Percentiles rank a stretch among this genome's conserved stretches.
Evolutionary conservation across 35 echinoderm and acorn worm species (phyloP).

Genomic region (Patiria miniata): DNA sequence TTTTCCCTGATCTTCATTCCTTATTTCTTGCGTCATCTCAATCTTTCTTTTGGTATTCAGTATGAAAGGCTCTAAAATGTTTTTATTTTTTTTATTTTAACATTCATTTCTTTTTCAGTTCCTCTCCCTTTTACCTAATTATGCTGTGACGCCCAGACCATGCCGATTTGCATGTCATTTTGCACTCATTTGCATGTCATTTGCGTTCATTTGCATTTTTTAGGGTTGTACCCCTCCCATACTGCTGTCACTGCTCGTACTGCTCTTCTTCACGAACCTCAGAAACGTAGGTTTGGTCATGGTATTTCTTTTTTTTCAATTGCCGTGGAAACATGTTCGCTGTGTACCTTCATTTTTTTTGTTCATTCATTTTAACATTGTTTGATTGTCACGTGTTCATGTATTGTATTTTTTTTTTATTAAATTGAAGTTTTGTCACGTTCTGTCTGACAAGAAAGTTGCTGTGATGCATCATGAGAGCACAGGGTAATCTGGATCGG

Average conservation of each 20-base stretch:
- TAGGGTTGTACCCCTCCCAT: conserved; percentile 11
- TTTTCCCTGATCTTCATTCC: too few relatives aligned
- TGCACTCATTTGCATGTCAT: conserved; percentile 16
- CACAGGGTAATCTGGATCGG: too few relatives aligned
- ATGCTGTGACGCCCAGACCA: too few relatives aligned
- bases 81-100: too few relatives aligned
- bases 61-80: too few relatives aligned
- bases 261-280: conserved; percentile 16
- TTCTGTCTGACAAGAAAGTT: not conserved
- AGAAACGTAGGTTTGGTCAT: conserved; percentile 12
- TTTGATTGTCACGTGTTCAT: not conserved
- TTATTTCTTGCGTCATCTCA: too few relatives aligned
- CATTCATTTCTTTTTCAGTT: too few relatives aligned
- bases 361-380: conserved; percentile 5
- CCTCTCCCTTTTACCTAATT: too few relatives aligned
- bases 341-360: not conserved
- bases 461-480: too few relatives aligned
- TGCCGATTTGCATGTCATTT: not conserved
- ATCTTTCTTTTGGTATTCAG: too few relatives aligned
- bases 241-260: conserved; percentile 22
- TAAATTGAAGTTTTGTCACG: not conserved
- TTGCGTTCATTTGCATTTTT: conserved; percentile 26
- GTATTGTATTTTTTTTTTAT: too few relatives aligned
- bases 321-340: not conserved
- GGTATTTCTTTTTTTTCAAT: not conserved